Base-by-base conservation (phyloP, 2,797 vertebrate species). In the Neopelma chrysocephalum region DNA sequence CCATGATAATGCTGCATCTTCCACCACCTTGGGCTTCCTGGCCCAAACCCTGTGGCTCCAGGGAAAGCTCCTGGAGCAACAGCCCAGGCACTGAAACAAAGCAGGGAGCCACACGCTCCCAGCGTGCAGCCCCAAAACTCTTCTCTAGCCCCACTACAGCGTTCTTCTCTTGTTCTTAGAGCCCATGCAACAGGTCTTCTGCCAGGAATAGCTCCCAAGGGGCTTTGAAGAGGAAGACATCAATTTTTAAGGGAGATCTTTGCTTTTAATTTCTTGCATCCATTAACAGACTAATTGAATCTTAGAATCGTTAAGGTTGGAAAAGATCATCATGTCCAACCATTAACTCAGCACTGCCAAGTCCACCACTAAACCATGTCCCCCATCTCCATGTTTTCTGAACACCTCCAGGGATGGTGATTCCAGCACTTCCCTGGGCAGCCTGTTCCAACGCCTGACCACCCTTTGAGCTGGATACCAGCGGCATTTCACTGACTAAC, bases 111-210 rank as follows among this genome's bases (percentile, higher is more conserved):
- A 0, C 0, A 10, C 1, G 38, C 3, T 5, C 32, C 15, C 32
- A 4, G 3, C 13, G 36, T 69, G 57, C 21, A 75, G 31, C 40
- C 72, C 50, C 21, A 1, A 40, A 86, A 73, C 40, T 69, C 65
- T 25, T 7, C 1, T 1, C 27, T 15, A 58, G 61, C 18, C n/a
- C 32, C 6, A 1, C 8, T 17, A 1, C 11, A 18, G 22, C 0
- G 0, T 15, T 34, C 68, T 73, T 19, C 42, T 14, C 3, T 0
- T 27, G 25, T 18, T 48, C 47, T 72, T 40, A 21, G 6, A 26
- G n/a, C 17, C 47, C 2, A 0, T 22, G 7, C 17, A 56, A 34
- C 12, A 21, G 8, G 9, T 42, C 10, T 90, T 58, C 81, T 57
- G 60, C 89, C 80, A 43, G 12, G 6, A 87, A 51, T 2, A 80